These are phyloP conservation scores for Diploscapter pachys DNA, from an alignment of 1,140 invertebrate genomes.

Conservation along the genomic window DNA sequence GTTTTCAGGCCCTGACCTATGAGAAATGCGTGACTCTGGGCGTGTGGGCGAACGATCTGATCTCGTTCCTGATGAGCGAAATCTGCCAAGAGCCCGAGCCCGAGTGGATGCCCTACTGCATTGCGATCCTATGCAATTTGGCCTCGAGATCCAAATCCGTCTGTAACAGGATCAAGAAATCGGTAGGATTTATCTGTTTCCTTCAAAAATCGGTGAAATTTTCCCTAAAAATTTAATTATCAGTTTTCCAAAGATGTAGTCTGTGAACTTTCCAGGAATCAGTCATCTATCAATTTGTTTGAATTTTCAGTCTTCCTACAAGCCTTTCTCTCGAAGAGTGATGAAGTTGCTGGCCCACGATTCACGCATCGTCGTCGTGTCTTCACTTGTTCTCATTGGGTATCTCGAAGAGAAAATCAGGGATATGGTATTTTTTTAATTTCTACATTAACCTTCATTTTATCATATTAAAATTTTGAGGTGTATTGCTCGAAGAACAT, in stretches of 20 bases:
- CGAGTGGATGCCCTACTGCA: constrained; percentile 38
- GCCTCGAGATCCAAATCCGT: constrained; percentile 37
- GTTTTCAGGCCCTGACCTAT: constrained; percentile 35
- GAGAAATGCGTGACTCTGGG: constrained; percentile 33
- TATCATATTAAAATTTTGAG: constrained; percentile 26
- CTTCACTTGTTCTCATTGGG: constrained; percentile 43
- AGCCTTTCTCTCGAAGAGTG: constrained; percentile 18
- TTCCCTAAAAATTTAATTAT: too few species aligned
- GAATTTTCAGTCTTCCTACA: constrained; percentile 42
- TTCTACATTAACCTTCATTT: background rate
- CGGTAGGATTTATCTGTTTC: constrained; percentile 20
- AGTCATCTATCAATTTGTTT: constrained; percentile 8
- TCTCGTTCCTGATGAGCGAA: constrained; percentile 33
- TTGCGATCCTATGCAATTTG: constrained; percentile 37
- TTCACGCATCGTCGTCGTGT: constrained; percentile 47
- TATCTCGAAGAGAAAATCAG: constrained; percentile 50
- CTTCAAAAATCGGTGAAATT: background rate
- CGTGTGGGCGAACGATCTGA: constrained; percentile 35
- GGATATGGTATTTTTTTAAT: constrained; percentile 38
- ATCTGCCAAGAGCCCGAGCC: constrained; percentile 27
- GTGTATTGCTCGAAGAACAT: constrained; percentile 46
- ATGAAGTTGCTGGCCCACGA: constrained; percentile 39
- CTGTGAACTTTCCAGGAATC: too few species aligned
- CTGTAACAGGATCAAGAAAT: constrained; percentile 38
- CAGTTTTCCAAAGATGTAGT: too few species aligned